Evolutionary conservation across 2,797 vertebrate genomes (phyloP).

Genomic region (Pseudochromis fuscus): DNA sequence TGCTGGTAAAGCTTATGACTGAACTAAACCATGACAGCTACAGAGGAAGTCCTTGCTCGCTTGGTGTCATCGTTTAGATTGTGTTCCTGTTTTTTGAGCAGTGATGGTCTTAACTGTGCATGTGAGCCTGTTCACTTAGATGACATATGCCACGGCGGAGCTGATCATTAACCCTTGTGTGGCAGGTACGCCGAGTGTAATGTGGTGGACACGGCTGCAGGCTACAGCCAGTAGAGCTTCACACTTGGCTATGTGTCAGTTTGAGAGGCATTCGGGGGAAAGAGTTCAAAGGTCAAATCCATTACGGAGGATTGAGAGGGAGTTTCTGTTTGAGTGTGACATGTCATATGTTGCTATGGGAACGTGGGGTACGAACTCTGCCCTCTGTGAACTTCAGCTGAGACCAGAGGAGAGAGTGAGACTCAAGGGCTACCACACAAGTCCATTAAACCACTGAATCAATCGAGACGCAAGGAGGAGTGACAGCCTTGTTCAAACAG

Average conservation of each 20-base stretch:
- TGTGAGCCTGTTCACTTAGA: conserved; percentile 31
- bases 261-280: conserved; percentile 71
- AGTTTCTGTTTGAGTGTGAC: conserved; percentile 77
- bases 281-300: conserved; percentile 84
- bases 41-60: conserved; percentile 27
- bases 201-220: conserved; percentile 53
- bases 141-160: conserved; percentile 63
- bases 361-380: conserved; percentile 79
- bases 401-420: conserved; percentile 66
- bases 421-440: conserved; percentile 39
- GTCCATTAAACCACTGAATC: conserved; percentile 72
- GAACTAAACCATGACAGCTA: conserved; percentile 43
- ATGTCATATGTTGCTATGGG: conserved; percentile 84
- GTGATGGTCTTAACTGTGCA: conserved; percentile 28
- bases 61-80: conserved; percentile 13
- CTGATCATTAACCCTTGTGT: conserved; percentile 60
- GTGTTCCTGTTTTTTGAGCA: neutral
- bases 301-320: conserved; percentile 82
- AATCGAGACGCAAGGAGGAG: conserved; percentile 47
- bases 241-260: conserved; percentile 73
- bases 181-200: conserved; percentile 45
- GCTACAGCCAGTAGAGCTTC: conserved; percentile 67
- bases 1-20: conserved; percentile 57
- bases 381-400: conserved; percentile 80
- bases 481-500: conserved; percentile 31